Conservation (phyloP, 2,113 vertebrate genomes). For the Struthio camelus region DNA sequence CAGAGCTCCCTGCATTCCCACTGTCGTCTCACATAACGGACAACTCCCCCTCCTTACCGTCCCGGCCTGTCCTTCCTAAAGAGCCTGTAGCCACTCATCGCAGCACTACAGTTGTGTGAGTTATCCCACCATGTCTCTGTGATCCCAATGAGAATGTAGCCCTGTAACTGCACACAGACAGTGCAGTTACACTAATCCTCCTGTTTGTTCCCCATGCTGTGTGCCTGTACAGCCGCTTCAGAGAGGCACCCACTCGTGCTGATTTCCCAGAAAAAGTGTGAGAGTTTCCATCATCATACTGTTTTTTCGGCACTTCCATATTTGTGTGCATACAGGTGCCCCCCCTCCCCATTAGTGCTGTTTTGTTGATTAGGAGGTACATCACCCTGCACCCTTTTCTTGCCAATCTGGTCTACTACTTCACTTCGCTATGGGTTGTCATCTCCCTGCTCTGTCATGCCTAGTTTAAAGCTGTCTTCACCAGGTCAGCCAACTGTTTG, state of each 20-base stretch:
- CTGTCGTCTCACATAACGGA: background rate
- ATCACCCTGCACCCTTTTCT: accelerated
- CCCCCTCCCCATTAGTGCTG: background rate
- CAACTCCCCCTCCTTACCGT: background rate
- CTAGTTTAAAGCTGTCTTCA: background rate
- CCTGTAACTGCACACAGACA: too few relatives aligned
- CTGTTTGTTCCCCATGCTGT: too few relatives aligned
- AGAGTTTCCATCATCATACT: background rate
- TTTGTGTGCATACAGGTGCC: background rate
- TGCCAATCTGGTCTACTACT: background rate
- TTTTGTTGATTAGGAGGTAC: background rate
- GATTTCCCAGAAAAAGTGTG: accelerated
- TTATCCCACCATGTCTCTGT: too few relatives aligned
- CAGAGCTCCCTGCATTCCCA: background rate
- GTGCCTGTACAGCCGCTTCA: too few relatives aligned
- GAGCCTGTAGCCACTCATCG: background rate
- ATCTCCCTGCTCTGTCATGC: background rate
- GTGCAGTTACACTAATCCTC: too few relatives aligned
- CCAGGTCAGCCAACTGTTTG: background rate
- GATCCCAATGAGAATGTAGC: too few relatives aligned
- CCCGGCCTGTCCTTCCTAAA: background rate
- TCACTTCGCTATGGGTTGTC: too few relatives aligned
- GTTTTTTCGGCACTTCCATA: background rate
- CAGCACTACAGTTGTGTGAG: background rate
- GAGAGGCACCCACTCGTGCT: too few relatives aligned